Evolutionary conservation across 2,888 invertebrate species (phyloP), one percentile per base, ranked within the genome.

Genomic region (Sphaerophoria taeniata): DNA sequence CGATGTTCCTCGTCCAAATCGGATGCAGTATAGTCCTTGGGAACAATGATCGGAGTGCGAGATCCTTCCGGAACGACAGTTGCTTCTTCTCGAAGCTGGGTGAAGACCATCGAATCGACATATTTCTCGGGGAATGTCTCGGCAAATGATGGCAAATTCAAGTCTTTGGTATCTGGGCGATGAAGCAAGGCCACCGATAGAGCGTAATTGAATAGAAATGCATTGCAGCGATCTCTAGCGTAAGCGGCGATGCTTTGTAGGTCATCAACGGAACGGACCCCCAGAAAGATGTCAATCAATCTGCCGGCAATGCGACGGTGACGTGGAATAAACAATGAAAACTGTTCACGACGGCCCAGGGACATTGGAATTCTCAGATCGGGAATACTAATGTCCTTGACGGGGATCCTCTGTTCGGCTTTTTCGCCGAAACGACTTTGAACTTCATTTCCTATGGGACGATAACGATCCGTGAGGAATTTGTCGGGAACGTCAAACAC

Each of bases 201-300:
- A 56, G 95, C 94, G 89, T 96, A 96, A 90, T 96, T 95, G 92
- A 95, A 97, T 87, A 97, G 91, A 87, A 95, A 95, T 0, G 96
- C 95, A 91, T 97, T 97, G 12, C 96, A 91, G 56, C 95, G 93
- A 82, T 95, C 95, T 58, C 96, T 93, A 60, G 95, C 93, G 89
- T 93, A 96, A 12, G 94, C 94, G 65, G 95, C 94, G 33, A 95
- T 12, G 95, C 93, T 36, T 87, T 94, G 91, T 81, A 96, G 93
- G 87, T 96, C 96, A 0, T 95, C 95, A n/a, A 94, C 90, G 49
- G 94, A 94, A 49, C 94, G 93, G 94, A 96, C 94, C 31, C 94
- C 96, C 6, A 67, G n/a, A 76, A 95, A 94, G 47, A 95, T 92
- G 77, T 94, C 94, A 63, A 95, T 94, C 5, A 96, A 93, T 16